Evolutionary conservation across 2,888 invertebrate species (phyloP).

Genomic region (Drosophila mettleri): DNA sequence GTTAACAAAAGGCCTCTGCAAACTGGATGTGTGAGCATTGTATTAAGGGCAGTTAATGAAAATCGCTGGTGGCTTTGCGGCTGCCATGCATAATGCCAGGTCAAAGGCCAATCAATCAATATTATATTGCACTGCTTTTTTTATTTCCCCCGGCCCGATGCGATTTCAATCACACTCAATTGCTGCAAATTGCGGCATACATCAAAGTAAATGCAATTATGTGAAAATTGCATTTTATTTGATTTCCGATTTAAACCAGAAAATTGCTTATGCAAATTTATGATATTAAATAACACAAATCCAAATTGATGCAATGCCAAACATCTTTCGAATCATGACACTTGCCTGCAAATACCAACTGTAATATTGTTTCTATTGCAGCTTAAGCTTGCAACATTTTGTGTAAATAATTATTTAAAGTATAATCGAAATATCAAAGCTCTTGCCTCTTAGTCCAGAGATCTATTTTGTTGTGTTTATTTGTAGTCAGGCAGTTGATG

Average conservation of each 20-base stretch:
- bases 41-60: slow-evolving; percentile 47
- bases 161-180: slow-evolving; percentile 60
- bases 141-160: slow-evolving; percentile 19
- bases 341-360: neutral
- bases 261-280: slow-evolving; percentile 63
- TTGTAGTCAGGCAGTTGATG: neutral
- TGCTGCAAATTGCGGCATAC: slow-evolving; percentile 61
- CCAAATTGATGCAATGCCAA: slow-evolving; percentile 48
- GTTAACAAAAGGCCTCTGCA: slow-evolving; percentile 16
- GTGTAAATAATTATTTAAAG: neutral
- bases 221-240: slow-evolving; percentile 70
- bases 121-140: slow-evolving; percentile 9
- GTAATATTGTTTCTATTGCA: neutral
- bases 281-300: slow-evolving; percentile 30
- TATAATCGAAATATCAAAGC: neutral
- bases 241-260: slow-evolving; percentile 48
- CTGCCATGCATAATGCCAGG: slow-evolving; percentile 12
- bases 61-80: slow-evolving; percentile 25
- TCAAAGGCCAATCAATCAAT: slow-evolving; percentile 35
- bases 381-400: neutral
- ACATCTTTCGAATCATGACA: neutral
- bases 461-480: no score
- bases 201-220: slow-evolving; percentile 64
- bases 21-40: slow-evolving; percentile 28
- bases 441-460: no score